Percentiles rank a stretch among this genome's conserved stretches.
phyloP scores from a whole-genome alignment of 2,797 vertebrate species.

The Melanotaenia nigrans region DNA sequence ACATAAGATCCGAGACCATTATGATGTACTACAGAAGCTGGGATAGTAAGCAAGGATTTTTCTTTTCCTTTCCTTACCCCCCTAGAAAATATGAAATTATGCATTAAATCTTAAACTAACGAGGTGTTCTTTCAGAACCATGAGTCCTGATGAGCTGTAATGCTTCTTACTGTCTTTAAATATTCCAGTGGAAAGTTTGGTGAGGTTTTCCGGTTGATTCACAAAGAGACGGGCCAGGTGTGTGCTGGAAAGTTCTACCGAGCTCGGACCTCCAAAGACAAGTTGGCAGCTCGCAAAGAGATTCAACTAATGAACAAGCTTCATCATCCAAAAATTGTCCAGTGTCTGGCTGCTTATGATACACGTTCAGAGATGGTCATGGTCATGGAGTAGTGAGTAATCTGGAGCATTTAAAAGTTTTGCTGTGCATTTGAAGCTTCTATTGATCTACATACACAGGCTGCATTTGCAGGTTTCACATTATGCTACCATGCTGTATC shows the following conservation, averaged over 20 bases:
- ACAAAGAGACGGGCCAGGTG: conserved; percentile 81
- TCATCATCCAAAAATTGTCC: conserved; percentile 87
- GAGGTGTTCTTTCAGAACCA: not conserved
- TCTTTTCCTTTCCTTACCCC: not conserved
- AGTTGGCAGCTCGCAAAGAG: conserved; percentile 77
- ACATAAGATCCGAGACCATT: conserved; percentile 80
- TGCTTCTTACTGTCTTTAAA: not conserved
- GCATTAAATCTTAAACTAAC: not conserved
- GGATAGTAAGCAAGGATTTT: conserved; percentile 83
- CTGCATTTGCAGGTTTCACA: not conserved
- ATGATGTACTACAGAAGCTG: conserved; percentile 85
- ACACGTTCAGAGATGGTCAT: conserved; percentile 79
- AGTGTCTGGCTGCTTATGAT: conserved; percentile 87
- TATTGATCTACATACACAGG: not conserved
- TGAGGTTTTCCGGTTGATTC: conserved; percentile 83
- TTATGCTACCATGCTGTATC: not conserved
- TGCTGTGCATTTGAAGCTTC: not conserved
- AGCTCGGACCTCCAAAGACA: conserved; percentile 76
- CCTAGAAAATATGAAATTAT: not conserved
- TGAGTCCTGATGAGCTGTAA: not conserved
- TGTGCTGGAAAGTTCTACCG: conserved; percentile 89
- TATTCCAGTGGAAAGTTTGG: conserved; percentile 87
- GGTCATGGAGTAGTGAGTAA: conserved; percentile 90
- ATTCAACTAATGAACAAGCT: conserved; percentile 89
- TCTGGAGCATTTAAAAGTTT: not conserved